These are phyloP conservation scores for Linurgus olivaceus DNA, from an alignment of 2,797 vertebrate genomes.

Conservation along the genomic window DNA sequence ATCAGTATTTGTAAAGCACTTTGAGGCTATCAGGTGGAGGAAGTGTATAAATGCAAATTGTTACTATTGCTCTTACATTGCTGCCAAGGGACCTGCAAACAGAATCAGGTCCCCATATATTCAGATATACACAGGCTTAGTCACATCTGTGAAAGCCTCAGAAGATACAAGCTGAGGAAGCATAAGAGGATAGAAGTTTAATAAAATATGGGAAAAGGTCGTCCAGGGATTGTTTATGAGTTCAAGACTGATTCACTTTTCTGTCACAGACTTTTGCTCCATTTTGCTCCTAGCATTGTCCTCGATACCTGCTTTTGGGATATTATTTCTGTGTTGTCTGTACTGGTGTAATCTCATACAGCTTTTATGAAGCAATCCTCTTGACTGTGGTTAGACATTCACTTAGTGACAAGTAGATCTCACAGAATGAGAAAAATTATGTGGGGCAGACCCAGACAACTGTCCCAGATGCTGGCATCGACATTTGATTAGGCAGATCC, in stretches of 20 bases:
- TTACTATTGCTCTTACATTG: not conserved
- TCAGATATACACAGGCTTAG: not conserved
- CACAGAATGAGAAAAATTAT: not conserved
- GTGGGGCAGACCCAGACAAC: not conserved
- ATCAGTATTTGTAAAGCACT: slow-evolving; percentile 56
- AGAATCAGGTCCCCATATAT: slow-evolving; percentile 5
- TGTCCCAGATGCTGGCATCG: not conserved
- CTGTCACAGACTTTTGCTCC: not conserved
- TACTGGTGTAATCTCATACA: not conserved
- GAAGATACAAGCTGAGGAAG: not conserved
- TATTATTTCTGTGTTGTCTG: not conserved
- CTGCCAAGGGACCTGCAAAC: slow-evolving; percentile 25
- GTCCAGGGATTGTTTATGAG: not conserved
- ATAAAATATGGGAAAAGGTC: not conserved
- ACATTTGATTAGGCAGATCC: not conserved
- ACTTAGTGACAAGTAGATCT: not conserved
- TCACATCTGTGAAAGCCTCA: not conserved
- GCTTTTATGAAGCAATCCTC: not conserved
- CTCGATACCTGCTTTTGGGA: not conserved
- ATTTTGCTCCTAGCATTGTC: not conserved
- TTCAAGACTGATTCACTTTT: not conserved
- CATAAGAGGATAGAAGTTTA: not conserved
- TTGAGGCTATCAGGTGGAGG: slow-evolving; percentile 24
- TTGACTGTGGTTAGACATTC: not conserved
- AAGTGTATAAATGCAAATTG: slow-evolving; percentile 45